phyloP scores from a whole-genome alignment of 2,888 invertebrate genomes.

The Tubulanus polymorphus region DNA sequence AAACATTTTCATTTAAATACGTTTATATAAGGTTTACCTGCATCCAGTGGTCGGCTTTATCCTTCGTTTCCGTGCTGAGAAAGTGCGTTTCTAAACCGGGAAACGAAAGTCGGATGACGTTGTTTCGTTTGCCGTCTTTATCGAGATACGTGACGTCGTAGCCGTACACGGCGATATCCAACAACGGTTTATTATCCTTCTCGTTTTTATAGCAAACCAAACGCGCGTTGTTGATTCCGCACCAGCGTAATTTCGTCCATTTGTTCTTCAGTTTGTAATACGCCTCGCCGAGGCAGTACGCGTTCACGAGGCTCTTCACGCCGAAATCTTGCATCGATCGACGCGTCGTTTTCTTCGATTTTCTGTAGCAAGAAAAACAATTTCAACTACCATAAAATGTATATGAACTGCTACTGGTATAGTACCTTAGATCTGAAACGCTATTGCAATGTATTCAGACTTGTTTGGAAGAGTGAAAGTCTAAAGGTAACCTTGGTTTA shows the following conservation, averaged over 20 bases:
- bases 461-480: too few species aligned
- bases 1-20: too few species aligned
- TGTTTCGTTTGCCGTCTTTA: neutral
- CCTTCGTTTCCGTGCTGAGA: neutral
- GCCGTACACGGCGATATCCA: neutral
- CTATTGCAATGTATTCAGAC: too few species aligned
- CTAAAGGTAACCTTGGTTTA: too few species aligned
- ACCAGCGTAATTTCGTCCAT: neutral
- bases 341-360: too few species aligned
- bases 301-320: neutral
- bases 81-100: neutral
- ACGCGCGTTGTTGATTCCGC: neutral
- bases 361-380: too few species aligned
- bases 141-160: neutral
- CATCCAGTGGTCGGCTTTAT: neutral
- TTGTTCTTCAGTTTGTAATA: conserved; percentile 1
- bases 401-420: too few species aligned
- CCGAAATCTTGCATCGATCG: too few species aligned
- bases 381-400: too few species aligned
- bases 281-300: neutral
- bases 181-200: neutral
- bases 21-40: neutral
- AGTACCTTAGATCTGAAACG: too few species aligned
- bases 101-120: neutral
- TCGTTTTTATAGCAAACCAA: neutral